Evolutionary conservation across 2,797 vertebrate genomes (phyloP), one percentile per base, ranked within the genome.

Genomic region (Cossypha heuglini): DNA sequence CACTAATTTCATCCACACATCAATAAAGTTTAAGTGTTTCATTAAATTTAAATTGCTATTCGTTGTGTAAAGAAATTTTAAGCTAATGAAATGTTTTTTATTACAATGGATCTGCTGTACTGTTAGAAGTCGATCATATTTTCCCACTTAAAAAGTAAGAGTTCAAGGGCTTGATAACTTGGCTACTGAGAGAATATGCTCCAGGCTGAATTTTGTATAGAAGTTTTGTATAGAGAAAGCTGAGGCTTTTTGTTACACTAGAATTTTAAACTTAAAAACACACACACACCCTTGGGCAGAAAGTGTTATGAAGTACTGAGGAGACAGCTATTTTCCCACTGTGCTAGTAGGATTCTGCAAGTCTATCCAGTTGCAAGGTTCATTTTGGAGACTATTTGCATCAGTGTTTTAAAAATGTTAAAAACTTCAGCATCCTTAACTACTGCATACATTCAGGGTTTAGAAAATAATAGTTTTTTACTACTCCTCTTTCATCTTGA

Each of bases 11-110:
- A 94, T 80, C 79, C 93, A 94, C 90, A 97, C 54, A 76, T 82
- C 88, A 94, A 93, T 93, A 96, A 94, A 92, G 62, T 73, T 93
- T 76, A 96, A 97, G 95, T 90, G 92, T 96, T 94, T 96, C 88
- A 95, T 93, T 96, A 95, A 96, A 77, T 93, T 94, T 95, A 90
- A 89, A 85, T 89, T 86, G 79, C 54, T 80, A 77, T 68, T 87
- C 6, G 11, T 61, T 28, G 24, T 67, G 81, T 59, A 92, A 90
- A 96, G 76, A 74, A 94, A 75, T 85, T 76, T 92, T 92, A 93
- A 95, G 71, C 77, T 84, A 97, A 90, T 64, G 51, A 94, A 94
- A 93, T 68, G 57, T 21, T 54, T 94, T 90, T 95, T 94, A 88
- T 79, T 95, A 90, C 67, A 89, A 76, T 43, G 61, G 69, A 62